Conservation (phyloP, 1,140 invertebrate genomes). For the Bactericera cockerelli region DNA sequence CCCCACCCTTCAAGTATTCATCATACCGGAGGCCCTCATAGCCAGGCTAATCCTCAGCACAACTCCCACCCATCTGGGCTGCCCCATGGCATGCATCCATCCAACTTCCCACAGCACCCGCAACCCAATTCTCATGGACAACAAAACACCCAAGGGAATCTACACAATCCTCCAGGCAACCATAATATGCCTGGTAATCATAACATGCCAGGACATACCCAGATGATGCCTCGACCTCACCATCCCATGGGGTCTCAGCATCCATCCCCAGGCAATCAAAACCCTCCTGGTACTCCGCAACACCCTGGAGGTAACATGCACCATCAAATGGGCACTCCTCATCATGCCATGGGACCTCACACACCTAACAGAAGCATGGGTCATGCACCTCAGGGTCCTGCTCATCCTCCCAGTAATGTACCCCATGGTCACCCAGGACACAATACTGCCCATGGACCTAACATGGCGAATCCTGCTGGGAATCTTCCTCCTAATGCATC, state of each 20-base stretch:
- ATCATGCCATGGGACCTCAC: no score
- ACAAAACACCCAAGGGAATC: not conserved
- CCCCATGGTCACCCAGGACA: not conserved
- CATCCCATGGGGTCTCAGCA: not conserved
- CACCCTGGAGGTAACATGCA: no score
- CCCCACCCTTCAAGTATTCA: no score
- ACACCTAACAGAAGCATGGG: no score
- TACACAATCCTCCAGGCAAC: not conserved
- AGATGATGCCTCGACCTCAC: not conserved
- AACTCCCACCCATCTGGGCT: not conserved
- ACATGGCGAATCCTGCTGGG: not conserved
- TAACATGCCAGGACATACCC: not conserved
- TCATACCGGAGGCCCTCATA: not conserved
- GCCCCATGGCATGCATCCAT: not conserved
- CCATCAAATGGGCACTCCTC: no score
- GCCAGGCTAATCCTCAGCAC: not conserved
- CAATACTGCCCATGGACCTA: not conserved
- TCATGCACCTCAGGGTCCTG: not conserved
- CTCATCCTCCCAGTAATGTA: no score
- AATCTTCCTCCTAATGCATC: slow-evolving; percentile 4
- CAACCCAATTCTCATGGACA: not conserved
- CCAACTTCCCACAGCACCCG: not conserved
- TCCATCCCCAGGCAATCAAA: no score
- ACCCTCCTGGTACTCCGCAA: no score
- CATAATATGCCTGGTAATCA: not conserved